phyloP scores from a whole-genome alignment of 2,797 vertebrate genomes.

The Cryptoprocta ferox region DNA sequence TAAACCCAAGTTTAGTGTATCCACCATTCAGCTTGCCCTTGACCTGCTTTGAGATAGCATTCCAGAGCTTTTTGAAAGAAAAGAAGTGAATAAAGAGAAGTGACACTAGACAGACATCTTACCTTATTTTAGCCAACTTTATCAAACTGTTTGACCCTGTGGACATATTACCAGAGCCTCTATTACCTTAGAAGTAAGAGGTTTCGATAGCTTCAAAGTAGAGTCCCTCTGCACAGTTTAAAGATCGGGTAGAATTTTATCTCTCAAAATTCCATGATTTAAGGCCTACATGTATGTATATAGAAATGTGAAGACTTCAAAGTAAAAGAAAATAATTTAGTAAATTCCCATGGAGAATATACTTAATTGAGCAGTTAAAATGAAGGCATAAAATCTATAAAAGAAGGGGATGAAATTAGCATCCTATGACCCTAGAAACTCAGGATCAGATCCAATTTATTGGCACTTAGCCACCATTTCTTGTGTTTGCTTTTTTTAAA shows the following conservation, averaged over 20 bases:
- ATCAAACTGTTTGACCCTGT: neutral
- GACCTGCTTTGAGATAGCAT: neutral
- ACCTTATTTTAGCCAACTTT: neutral
- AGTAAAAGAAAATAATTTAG: constrained; percentile 4
- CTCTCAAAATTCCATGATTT: neutral
- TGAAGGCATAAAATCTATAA: neutral
- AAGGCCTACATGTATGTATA: neutral
- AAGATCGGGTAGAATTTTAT: neutral
- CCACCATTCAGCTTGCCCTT: neutral
- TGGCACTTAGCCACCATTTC: neutral
- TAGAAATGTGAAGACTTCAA: neutral
- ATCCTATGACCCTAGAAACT: neutral
- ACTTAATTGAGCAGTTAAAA: neutral
- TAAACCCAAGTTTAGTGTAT: neutral
- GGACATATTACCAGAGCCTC: neutral
- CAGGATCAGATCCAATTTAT: neutral
- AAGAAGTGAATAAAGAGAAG: neutral
- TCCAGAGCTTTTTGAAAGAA: neutral
- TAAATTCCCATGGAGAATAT: neutral
- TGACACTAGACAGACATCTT: neutral
- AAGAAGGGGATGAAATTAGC: neutral
- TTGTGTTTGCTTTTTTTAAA: neutral
- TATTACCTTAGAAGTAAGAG: neutral
- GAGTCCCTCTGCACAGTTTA: neutral
- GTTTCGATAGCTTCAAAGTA: neutral